Evolutionary conservation across 2,113 vertebrate species (phyloP).

Genomic region (Fukomys damarensis): DNA sequence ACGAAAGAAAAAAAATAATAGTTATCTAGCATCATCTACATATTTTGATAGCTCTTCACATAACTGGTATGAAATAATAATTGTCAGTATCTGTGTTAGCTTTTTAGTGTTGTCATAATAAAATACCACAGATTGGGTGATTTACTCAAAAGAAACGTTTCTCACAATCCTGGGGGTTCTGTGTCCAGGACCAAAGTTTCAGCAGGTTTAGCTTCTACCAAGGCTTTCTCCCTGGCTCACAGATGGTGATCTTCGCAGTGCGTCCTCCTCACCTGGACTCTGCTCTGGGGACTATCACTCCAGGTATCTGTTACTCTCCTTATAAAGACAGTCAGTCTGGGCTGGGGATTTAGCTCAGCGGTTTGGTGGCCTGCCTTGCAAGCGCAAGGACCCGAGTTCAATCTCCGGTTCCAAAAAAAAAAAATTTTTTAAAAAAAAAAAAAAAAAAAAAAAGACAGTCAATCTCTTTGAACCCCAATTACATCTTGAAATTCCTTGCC

Average conservation of each 20-base stretch:
- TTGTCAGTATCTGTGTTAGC: not conserved
- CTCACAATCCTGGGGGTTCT: not conserved
- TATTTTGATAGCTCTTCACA: not conserved
- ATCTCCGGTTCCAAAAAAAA: too few species aligned
- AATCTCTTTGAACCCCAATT: too few species aligned
- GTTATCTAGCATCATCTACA: not conserved
- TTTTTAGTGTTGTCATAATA: not conserved
- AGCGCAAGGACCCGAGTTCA: too few species aligned
- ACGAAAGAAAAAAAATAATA: not conserved
- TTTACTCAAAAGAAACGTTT: not conserved
- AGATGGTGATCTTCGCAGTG: not conserved
- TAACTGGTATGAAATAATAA: not conserved
- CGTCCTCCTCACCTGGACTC: not conserved
- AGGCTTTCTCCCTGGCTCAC: not conserved
- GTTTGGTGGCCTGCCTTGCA: too few species aligned
- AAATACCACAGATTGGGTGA: not conserved
- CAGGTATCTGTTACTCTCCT: not conserved
- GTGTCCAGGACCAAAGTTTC: not conserved
- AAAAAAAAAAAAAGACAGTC: too few species aligned
- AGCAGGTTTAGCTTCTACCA: not conserved
- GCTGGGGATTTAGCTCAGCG: too few species aligned
- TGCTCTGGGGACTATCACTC: not conserved
- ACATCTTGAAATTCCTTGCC: not conserved
- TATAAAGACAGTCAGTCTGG: not conserved
- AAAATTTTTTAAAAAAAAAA: too few species aligned